These are phyloP conservation scores for Cheiracanthium punctorium DNA, from an alignment of 2,888 invertebrate genomes.

Conservation along the genomic window DNA sequence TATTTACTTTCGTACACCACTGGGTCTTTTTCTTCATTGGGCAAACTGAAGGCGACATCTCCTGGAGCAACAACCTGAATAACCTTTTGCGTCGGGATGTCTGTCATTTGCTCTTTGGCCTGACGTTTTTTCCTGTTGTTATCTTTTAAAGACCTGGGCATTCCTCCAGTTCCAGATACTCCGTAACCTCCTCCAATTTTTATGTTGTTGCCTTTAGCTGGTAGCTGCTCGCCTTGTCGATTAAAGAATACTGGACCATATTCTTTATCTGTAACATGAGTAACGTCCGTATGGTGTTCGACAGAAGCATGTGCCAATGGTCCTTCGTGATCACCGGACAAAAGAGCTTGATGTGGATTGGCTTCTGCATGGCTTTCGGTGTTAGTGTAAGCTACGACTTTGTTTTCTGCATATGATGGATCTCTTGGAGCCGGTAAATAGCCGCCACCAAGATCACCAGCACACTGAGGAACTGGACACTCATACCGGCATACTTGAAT, in stretches of 20 bases:
- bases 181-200: conserved; percentile 53
- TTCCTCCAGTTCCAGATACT: conserved; percentile 80
- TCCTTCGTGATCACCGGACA: conserved; percentile 20
- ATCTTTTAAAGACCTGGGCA: conserved; percentile 91
- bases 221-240: conserved; percentile 62
- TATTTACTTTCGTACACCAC: conserved; percentile 74
- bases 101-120: conserved; percentile 81
- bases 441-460: conserved; percentile 78
- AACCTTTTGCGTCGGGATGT: conserved; percentile 76
- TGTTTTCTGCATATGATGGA: conserved; percentile 87
- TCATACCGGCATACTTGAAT: conserved; percentile 94
- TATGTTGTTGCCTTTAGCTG: conserved; percentile 51
- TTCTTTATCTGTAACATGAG: conserved; percentile 33
- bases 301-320: not conserved
- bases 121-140: conserved; percentile 78
- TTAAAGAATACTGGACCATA: conserved; percentile 68
- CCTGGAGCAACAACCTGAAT: conserved; percentile 78
- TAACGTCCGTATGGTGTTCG: conserved; percentile 29
- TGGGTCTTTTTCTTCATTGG: conserved; percentile 85
- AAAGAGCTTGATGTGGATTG: conserved; percentile 48
- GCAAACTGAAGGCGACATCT: conserved; percentile 81
- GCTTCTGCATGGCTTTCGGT: conserved; percentile 30
- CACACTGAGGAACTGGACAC: conserved; percentile 71
- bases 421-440: conserved; percentile 86
- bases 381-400: conserved; percentile 78